A percentile compares a stretch with the other conserved stretches of the same genome.
These are phyloP conservation scores for Arctocebus calabarensis DNA, from an alignment of 2,797 vertebrate genomes.

Conservation along the genomic window DNA sequence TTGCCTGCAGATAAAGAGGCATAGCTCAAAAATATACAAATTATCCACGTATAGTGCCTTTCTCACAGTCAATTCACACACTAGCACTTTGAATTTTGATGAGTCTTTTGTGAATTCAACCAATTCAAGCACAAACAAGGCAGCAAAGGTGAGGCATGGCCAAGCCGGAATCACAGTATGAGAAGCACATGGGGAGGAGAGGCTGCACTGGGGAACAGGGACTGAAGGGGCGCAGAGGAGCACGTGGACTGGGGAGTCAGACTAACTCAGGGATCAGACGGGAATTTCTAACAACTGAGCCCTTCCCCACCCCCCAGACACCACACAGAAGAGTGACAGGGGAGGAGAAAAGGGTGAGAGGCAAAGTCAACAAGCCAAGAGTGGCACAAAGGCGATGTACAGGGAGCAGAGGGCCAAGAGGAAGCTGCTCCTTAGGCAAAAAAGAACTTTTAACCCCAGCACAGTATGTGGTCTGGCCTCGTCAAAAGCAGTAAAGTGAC, in stretches of 20 bases:
- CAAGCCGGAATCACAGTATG: not conserved
- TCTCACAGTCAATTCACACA: not conserved
- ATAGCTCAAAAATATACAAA: not conserved
- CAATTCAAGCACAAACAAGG: not conserved
- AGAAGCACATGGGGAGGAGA: not conserved
- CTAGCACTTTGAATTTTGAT: not conserved
- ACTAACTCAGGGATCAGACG: not conserved
- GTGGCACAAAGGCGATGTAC: not conserved
- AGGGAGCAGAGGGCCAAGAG: not conserved
- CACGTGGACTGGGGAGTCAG: not conserved
- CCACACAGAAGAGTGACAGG: not conserved
- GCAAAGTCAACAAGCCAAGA: not conserved
- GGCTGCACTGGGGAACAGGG: not conserved
- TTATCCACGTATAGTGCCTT: not conserved
- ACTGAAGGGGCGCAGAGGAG: not conserved
- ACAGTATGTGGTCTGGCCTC: not conserved
- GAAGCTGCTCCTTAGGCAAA: not conserved
- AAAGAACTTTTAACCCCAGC: constrained; percentile 23
- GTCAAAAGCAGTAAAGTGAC: not conserved
- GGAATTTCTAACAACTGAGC: not conserved
- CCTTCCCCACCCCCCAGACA: not conserved
- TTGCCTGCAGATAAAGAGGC: not conserved
- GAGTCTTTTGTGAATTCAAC: not conserved
- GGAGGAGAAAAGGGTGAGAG: not conserved
- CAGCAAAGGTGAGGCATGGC: not conserved